Evolutionary conservation across 2,888 invertebrate species (phyloP).

Genomic region (Machimus atricapillus): DNA sequence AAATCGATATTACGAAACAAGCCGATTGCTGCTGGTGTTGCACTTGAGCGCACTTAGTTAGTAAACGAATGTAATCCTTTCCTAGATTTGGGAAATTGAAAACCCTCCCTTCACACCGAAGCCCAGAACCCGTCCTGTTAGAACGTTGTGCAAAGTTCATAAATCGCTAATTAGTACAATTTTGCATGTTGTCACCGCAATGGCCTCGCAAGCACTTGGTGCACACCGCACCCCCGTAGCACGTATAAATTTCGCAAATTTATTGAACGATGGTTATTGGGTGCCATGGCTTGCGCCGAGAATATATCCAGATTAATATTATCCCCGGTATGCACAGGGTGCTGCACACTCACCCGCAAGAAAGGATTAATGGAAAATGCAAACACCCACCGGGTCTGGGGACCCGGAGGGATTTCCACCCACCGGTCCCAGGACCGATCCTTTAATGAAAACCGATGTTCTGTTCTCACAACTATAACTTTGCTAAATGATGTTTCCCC

Average conservation of each 20-base stretch:
- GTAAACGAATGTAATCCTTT: neutral
- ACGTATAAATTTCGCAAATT: neutral
- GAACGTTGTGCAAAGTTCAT: neutral
- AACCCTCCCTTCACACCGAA: neutral
- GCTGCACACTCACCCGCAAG: neutral
- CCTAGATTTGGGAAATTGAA: neutral
- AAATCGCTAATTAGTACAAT: neutral
- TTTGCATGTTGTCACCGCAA: neutral
- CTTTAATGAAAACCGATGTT: neutral
- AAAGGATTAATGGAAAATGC: neutral
- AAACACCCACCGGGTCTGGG: neutral
- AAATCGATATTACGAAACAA: neutral
- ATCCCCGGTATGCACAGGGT: neutral
- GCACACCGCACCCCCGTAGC: neutral
- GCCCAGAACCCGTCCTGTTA: neutral
- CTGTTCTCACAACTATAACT: neutral
- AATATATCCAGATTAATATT: neutral
- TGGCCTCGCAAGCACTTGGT: neutral
- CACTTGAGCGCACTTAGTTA: neutral
- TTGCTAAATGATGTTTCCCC: neutral
- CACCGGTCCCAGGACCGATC: neutral
- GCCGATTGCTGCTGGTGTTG: neutral
- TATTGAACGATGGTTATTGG: neutral
- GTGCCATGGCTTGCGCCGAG: neutral
- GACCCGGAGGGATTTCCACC: neutral